Base-by-base conservation (phyloP, 2,113 vertebrate genomes). In the Spilogale gracilis region DNA sequence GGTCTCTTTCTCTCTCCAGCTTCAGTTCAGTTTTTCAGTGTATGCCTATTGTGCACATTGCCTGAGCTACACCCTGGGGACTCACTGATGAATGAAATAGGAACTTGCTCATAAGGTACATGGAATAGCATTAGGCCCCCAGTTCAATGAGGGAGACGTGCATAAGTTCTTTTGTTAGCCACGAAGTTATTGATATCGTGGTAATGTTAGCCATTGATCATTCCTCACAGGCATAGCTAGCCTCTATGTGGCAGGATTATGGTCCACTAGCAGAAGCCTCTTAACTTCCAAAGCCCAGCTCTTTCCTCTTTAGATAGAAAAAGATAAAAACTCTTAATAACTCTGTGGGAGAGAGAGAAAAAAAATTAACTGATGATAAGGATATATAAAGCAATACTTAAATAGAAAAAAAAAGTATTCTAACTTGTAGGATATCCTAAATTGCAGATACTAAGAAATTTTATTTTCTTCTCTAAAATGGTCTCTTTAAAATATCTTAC, bases 291-390 rank as follows among this genome's bases (percentile, higher is more conserved):
- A 71, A 69, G 45, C 63, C 61, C 45, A 91, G 63, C 20, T 96
- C 25, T 96, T 94, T 56, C 88, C 61, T 88, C 84, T 86, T 80
- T 38, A 83, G n/a, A n/a, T 50, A 23, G 67, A 88, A 90, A 91
- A 97, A 79, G 17, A 84, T 17, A 38, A 61, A 84, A 60, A 87
- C 3, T 83, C 20, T 87, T 92, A 14, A 3, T 81, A 92, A 82
- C 1, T 43, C 5, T 43, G 38, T 67, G 48, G n/a, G 38, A 71
- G 25, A 85, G 3, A 61, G 60, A 61, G 60, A 17, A 50, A 78
- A 32, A 38, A 71, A 45, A 27, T 88, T 91, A 89, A 76, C 45
- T 32, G 14, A 30, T 52, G 83, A 50, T 82, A 78, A 87, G 84
- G 14, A 32, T 58, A 81, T 38, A 52, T 16, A 73, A 96, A 93